These are phyloP conservation scores for Hypsopygia costalis DNA, from an alignment of 2,888 invertebrate genomes.

Conservation along the genomic window DNA sequence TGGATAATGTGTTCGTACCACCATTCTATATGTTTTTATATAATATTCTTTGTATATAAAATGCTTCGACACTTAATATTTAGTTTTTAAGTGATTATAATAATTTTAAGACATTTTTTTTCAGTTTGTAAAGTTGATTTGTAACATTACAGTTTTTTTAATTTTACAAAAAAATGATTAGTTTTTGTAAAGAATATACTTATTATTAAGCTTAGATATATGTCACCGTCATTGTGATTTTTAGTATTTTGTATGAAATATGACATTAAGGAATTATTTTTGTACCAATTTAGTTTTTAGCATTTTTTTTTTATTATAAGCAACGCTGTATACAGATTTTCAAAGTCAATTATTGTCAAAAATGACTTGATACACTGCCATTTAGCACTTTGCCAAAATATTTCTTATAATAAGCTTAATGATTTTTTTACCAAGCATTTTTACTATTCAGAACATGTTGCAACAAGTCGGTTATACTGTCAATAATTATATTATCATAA, in stretches of 20 bases:
- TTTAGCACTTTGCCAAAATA: constrained; percentile 37
- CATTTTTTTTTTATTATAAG: constrained; percentile 29
- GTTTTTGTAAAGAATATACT: constrained; percentile 20
- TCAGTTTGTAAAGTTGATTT: constrained; percentile 1
- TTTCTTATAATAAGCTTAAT: constrained; percentile 19
- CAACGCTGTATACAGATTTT: constrained; percentile 11
- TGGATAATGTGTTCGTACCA: constrained; percentile 52
- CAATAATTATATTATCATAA: not conserved
- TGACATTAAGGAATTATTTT: constrained; percentile 60
- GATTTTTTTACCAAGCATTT: constrained; percentile 11
- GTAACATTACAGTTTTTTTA: constrained; percentile 15
- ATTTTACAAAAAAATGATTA: constrained; percentile 22
- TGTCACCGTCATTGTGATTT: constrained; percentile 72
- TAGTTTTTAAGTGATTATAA: constrained; percentile 30
- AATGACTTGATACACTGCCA: constrained; percentile 53
- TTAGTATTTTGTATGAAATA: constrained; percentile 41
- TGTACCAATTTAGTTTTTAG: constrained; percentile 57
- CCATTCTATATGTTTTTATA: constrained; percentile 35
- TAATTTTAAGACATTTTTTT: constrained; percentile 21
- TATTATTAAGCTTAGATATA: constrained; percentile 36
- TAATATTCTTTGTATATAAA: constrained; percentile 23
- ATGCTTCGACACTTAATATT: constrained; percentile 15
- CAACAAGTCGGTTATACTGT: not conserved
- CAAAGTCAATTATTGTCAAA: constrained; percentile 30
- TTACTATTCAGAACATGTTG: constrained; percentile 6